Evolutionary conservation across 2,888 invertebrate species (phyloP), one percentile per base, ranked within the genome.

Genomic region (Stenolophus ochropezus): DNA sequence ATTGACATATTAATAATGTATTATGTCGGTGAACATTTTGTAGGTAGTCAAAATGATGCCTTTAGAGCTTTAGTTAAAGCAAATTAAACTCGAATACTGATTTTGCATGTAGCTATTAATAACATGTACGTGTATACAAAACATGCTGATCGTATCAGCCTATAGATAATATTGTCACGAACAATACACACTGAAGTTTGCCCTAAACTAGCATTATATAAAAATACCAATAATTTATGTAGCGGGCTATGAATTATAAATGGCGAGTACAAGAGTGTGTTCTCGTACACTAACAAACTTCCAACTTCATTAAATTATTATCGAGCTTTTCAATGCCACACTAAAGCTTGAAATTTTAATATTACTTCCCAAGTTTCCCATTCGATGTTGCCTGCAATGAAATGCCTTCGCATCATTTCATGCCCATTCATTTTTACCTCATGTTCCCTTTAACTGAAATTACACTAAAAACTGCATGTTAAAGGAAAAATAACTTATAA

Each of bases 81-180:
- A 56, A 56, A 56, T 61, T 61, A 61, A 61, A 61, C 61, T 61
- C 6, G 65, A 69, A 33, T 27, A 69, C 65, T 69, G 33, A 33
- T 69, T 69, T 69, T 18, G 18, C 65, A 33, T 69, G 42, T 33
- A 69, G 65, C 65, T 33, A 69, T 69, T 69, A 69, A 69, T 69
- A 69, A 69, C 65, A 61, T 8, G 65, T 18, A 69, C 65, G 33
- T 69, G 65, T 69, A 69, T 69, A 69, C 33, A 33, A 33, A 69
- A 69, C 65, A 69, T n/a, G 16, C 65, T 33, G 27, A 69, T 69
- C 33, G 33, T 69, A 69, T 69, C 16, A 11, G 8, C 18, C 14
- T 69, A 18, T 69, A 69, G 65, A 42, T 69, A 69, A 33, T 69
- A 69, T 69, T 27, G 33, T 69, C 65, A 69, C 65, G 65, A 69